phyloP scores from a whole-genome alignment of 53 echinoderm and acorn worm species.

The Echinarachnius parma region DNA sequence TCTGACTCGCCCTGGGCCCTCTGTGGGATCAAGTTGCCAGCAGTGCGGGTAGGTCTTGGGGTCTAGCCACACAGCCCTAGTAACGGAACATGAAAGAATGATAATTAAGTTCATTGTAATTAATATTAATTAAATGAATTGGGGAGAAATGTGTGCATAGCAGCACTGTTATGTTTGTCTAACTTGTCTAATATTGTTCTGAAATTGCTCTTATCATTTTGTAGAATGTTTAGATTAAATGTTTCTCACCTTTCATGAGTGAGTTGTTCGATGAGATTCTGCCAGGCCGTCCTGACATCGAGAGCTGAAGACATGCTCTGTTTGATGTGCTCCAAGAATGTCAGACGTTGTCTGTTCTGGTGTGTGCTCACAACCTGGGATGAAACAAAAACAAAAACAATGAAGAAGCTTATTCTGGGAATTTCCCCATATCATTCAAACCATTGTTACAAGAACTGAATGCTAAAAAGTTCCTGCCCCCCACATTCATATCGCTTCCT shows the following conservation, averaged over 20 bases:
- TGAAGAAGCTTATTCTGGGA: no score
- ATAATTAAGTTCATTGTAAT: no score
- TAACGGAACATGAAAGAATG: background rate
- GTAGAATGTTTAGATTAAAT: background rate
- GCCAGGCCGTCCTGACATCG: conserved; percentile 87
- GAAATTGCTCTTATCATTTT: background rate
- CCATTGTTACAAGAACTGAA: no score
- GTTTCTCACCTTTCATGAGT: conserved; percentile 95
- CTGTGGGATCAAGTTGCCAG: conserved; percentile 95
- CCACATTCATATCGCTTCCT: no score
- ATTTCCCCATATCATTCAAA: no score
- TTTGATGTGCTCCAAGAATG: conserved; percentile 80
- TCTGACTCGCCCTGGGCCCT: conserved; percentile 87
- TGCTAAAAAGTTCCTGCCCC: no score
- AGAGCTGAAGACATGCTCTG: conserved; percentile 66
- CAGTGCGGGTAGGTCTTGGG: conserved; percentile 67
- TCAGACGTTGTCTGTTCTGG: conserved; percentile 71
- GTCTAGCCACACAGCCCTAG: conserved; percentile 89
- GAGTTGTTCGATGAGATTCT: conserved; percentile 87
- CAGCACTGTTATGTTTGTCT: background rate
- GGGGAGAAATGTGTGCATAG: no score
- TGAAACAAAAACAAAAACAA: no score
- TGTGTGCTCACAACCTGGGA: conserved; percentile 68
- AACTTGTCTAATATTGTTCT: background rate
- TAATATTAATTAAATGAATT: no score